A percentile compares a stretch with the other conserved stretches of the same genome.
Conservation (phyloP, 2,888 invertebrate genomes). For the Laspeyria flexula region DNA sequence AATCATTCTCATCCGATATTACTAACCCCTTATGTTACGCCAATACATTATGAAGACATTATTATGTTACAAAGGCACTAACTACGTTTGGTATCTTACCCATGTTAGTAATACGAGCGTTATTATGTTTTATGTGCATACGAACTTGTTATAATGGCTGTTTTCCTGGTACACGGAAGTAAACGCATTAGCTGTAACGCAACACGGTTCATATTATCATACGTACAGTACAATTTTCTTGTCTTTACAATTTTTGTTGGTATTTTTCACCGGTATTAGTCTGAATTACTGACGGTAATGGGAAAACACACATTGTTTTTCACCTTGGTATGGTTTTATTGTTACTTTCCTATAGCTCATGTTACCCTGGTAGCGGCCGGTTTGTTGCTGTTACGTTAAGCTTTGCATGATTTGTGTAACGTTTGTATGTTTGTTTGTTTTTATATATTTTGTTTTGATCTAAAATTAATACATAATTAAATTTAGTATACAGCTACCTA, state of each 20-base stretch:
- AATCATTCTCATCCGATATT: too few relatives aligned
- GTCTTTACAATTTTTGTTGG: conserved; percentile 6
- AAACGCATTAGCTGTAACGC: conserved; percentile 34
- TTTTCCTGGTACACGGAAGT: conserved; percentile 33
- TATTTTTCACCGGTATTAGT: conserved; percentile 6
- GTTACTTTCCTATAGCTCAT: conserved; percentile 13
- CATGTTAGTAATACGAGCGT: conserved; percentile 31
- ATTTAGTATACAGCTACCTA: too few relatives aligned
- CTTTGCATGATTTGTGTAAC: conserved; percentile 36
- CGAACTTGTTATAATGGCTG: conserved; percentile 29
- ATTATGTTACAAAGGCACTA: conserved; percentile 22
- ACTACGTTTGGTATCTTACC: conserved; percentile 16
- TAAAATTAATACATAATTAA: too few relatives aligned
- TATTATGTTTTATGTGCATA: conserved; percentile 32
- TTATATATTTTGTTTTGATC: background rate
- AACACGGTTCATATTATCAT: conserved; percentile 19
- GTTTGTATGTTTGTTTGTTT: conserved; percentile 1
- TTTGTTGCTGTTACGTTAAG: conserved; percentile 19
- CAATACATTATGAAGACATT: conserved; percentile 8
- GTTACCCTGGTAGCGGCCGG: conserved; percentile 23
- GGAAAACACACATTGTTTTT: conserved; percentile 15
- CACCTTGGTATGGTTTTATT: conserved; percentile 20
- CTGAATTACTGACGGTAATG: conserved; percentile 3
- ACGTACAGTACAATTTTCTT: conserved; percentile 2
- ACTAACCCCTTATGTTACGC: too few relatives aligned